Evolutionary conservation across 2,888 invertebrate species (phyloP), one percentile per base, ranked within the genome.

Genomic region (Dione vanillae): DNA sequence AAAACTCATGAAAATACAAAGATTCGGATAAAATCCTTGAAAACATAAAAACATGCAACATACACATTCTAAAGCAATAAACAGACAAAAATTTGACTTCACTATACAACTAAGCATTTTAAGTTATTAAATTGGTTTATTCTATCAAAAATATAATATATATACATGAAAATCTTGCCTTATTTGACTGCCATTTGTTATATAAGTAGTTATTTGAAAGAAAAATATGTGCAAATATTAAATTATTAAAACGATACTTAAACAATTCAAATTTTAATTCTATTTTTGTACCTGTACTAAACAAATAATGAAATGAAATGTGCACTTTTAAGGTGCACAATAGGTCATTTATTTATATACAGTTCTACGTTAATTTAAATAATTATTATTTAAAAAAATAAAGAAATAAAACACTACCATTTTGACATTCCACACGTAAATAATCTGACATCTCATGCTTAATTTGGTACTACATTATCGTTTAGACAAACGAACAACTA

Each of bases 401-500:
- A 27, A 35, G 12, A 45, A 61, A 45, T 20, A 59, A 59, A 59
- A 45, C 11, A 61, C 35, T 45, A 45, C 43, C 10, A 43, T n/a
- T 16, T 6, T 16, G 16, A 16, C 56, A 56, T 45, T 61, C 61
- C n/a, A 35, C 27, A 10, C 27, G 11, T 61, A 61, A 45, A 61
- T 20, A 43, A 61, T 43, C 6, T 5, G 43, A n/a, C n/a, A 43
- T 1, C 12, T 51, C 59, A 67, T 52, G 67, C 61, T 14, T 35
- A 51, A 16, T 43, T 35, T 16, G n/a, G 27, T 27, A 45, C 59
- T 59, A 59, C 20, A 43, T 59, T 43, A 43, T 45, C n/a, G 14
- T 27, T 43, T 45, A 61, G n/a, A 9, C 14, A 61, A 51, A 47
- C 45, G 37, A 58, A 69, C 54, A 67, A 43, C 37, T 19, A 69